These are phyloP conservation scores for Columba livia DNA, from an alignment of 2,113 vertebrate species.

Conservation along the genomic window DNA sequence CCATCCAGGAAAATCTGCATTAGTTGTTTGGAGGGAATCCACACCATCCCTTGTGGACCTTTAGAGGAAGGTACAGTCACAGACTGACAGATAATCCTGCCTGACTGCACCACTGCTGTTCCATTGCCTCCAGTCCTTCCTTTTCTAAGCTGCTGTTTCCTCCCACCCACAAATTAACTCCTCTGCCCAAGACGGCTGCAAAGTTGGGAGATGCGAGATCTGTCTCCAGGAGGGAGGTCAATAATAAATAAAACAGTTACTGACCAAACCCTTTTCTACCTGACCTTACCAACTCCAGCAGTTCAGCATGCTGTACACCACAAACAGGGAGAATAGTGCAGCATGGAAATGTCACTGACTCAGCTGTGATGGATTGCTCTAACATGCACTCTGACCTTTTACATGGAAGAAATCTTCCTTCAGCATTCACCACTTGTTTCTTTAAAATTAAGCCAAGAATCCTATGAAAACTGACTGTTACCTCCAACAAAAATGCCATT, in stretches of 20 bases:
- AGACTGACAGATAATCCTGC: not conserved
- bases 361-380: not conserved
- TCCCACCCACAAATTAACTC: not conserved
- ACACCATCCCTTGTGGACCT: not conserved
- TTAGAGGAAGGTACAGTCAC: not conserved
- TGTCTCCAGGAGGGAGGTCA: not conserved
- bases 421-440: not conserved
- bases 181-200: not conserved
- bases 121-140: not conserved
- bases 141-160: not conserved
- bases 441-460: conserved; percentile 19
- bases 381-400: not conserved
- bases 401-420: not conserved
- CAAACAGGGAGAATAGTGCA: not conserved
- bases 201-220: not conserved
- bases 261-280: not conserved
- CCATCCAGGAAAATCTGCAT: not conserved
- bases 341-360: not conserved
- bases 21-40: not conserved
- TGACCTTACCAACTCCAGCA: not conserved
- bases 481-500: not conserved
- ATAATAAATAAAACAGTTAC: not conserved
- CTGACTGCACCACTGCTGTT: not conserved
- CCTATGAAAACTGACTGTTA: not conserved
- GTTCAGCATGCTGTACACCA: not conserved